Evolutionary conservation across 2,888 invertebrate species (phyloP), one percentile per base, ranked within the genome.

Genomic region (Mythimna loreyi): DNA sequence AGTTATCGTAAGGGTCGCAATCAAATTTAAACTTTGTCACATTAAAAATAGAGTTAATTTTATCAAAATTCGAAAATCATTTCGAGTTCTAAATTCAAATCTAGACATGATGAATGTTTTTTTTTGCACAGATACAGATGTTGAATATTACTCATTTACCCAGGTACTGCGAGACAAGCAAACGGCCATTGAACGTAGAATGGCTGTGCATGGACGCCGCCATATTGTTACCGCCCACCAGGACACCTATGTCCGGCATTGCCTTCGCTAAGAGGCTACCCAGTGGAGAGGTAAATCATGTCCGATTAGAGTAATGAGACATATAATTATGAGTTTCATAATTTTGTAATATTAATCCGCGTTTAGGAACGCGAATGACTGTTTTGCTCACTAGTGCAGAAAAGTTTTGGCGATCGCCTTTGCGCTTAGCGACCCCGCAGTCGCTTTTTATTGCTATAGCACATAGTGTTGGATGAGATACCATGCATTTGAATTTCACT

Each of bases 141-240:
- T n/a, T n/a, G n/a, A n/a, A 19, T 3, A 19, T 40, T 40, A 40
- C 7, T 25, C 2, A n/a, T 43, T 40, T 66, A 85, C 85, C 47
- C 81, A 97, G 97, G 87, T 99, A 98, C 92, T 98, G 98, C 89
- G 99, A 99, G 93, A 98, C 99, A 97, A 97, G 97, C 82, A 98
- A 98, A 90, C 96, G 97, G 23, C 97, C 97, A 1, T 91, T 99
- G 62, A 99, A 98, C 92, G 99, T 99, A 1, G 99, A 99, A 91
- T 99, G 98, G 97, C 92, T 99, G 78, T 98, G 99, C 93, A 99
- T 99, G 98, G 99, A 99, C 92, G 98, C 99, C 58, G 98, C 98
- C 65, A 98, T 99, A 86, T 96, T 99, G 65, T 94, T 99, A 82
- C 99, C 99, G 0, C 99, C 99, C 0, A 99, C 99, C 0, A 98